Percentiles rank a stretch among this genome's conserved stretches.
Evolutionary conservation across 35 echinoderm and acorn worm genomes (phyloP).

Genomic region (Nesometra sesokonis): DNA sequence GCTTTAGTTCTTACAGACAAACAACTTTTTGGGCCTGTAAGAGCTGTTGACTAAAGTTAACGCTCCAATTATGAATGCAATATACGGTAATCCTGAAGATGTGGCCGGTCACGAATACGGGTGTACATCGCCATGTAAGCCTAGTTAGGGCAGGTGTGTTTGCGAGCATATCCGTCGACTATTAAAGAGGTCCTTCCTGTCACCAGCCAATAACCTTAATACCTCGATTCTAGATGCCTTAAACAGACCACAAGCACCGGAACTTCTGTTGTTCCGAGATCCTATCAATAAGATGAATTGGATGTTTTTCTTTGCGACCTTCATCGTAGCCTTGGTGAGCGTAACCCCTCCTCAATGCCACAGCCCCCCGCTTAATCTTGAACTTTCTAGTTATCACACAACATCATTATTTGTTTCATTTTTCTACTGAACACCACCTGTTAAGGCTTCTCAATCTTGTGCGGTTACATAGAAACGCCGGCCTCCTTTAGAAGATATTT

Average conservation of each 20-base stretch:
- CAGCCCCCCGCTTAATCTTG: not conserved
- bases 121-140: not conserved
- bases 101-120: not conserved
- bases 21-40: not conserved
- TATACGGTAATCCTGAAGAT: not conserved
- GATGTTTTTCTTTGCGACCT: not conserved
- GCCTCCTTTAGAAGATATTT: not conserved
- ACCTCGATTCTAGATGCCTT: not conserved
- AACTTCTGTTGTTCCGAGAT: not conserved
- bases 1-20: not conserved
- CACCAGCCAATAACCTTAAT: not conserved
- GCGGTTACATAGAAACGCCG: not conserved
- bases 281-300: not conserved
- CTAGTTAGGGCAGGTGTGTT: not conserved
- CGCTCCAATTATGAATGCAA: not conserved
- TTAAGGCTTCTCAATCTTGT: not conserved
- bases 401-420: not conserved
- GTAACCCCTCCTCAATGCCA: not conserved
- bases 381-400: not conserved
- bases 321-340: not conserved
- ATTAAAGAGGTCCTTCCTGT: not conserved
- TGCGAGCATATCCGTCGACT: not conserved
- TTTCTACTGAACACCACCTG: not conserved
- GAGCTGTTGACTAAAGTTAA: not conserved
- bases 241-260: not conserved